Evolutionary conservation across 2,113 vertebrate genomes (phyloP), one percentile per base, ranked within the genome.

Genomic region (Colossoma macropomum): DNA sequence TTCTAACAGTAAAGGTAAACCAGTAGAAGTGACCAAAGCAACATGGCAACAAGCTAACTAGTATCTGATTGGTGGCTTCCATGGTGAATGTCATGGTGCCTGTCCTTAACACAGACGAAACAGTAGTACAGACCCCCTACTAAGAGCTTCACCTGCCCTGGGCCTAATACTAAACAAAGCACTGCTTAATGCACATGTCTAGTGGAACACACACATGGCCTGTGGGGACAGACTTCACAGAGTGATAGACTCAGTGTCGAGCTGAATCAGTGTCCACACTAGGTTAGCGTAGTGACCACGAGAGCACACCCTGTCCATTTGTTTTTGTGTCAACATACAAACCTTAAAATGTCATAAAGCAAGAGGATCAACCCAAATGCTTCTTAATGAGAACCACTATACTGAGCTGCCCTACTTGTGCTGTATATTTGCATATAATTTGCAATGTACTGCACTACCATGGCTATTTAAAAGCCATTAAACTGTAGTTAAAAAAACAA

Each of bases 11-110:
- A 9, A 38, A 11, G 21, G 68, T 78, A 68, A 48, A 38, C 3
- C 7, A 19, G n/a, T 9, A 56, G n/a, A 48, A 6, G 52, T 80
- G 11, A 59, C 38, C 65, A 21, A 70, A 21, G 28, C 15, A n/a
- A 17, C 65, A 41, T 45, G 17, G 65, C 32, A 25, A 50, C 12
- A 1, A 28, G 54, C 34, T 79, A 70, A 27, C 77, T 21, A 9
- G 15, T 12, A 32, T 69, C 30, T 69, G 32, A 70, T 4, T 30
- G 9, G 52, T 59, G n/a, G 68, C 25, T 72, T 1, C 69, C 23
- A 62, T 62, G 54, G 79, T 80, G 59, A 72, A 80, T 72, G 69
- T 48, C 69, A 62, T 62, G 68, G 50, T 72, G 28, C 25, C n/a
- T 41, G 52, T 80, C 6, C 25, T 60, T 71, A 60, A 13, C 23